phyloP scores from a whole-genome alignment of 2,888 invertebrate species.

The Brenthis hecate region DNA sequence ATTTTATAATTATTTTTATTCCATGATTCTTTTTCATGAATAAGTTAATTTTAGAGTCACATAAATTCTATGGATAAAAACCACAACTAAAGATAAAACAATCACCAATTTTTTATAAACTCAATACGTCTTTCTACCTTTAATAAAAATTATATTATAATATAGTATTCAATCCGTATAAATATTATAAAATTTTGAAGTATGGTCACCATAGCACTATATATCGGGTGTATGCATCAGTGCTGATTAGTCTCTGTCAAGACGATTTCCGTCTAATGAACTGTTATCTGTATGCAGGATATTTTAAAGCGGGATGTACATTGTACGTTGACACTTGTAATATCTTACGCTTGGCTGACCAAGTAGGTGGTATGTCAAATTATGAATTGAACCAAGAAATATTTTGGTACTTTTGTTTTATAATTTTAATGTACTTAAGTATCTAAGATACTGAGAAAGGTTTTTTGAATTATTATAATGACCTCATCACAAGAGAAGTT shows the following conservation, averaged over 20 bases:
- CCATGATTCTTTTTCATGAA: too few relatives aligned
- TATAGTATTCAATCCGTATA: neutral
- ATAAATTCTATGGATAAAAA: too few relatives aligned
- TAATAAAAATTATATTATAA: neutral
- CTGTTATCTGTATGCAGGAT: slow-evolving; percentile 34
- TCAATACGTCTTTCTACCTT: too few relatives aligned
- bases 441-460: too few relatives aligned
- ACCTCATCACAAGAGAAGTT: too few relatives aligned
- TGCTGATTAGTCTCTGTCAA: slow-evolving; percentile 41
- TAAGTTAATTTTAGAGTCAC: too few relatives aligned
- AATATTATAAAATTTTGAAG: neutral
- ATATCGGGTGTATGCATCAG: slow-evolving; percentile 34
- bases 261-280: slow-evolving; percentile 40
- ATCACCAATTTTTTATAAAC: too few relatives aligned
- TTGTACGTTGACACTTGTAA: slow-evolving; percentile 14
- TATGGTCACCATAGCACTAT: slow-evolving; percentile 7
- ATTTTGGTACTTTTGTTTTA: neutral
- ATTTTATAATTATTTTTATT: too few relatives aligned
- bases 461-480: too few relatives aligned
- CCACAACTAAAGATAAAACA: too few relatives aligned
- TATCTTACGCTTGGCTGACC: slow-evolving; percentile 13
- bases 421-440: too few relatives aligned
- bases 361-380: neutral
- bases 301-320: slow-evolving; percentile 16
- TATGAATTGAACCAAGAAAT: neutral